Conservation (phyloP, 2,888 invertebrate species). For the Drosophila vallismaia region DNA sequence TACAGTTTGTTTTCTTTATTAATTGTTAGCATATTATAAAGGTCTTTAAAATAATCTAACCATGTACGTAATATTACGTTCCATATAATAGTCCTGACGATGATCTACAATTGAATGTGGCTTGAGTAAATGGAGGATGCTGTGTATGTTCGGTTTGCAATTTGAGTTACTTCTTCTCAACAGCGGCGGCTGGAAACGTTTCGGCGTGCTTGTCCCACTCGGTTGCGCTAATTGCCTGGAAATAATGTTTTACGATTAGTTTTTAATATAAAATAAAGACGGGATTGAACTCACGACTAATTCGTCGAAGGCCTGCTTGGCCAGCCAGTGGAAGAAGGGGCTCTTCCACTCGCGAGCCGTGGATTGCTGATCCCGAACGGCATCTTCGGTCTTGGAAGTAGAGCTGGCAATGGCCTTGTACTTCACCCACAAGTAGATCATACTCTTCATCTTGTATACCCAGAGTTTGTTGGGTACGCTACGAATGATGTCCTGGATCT, state of each 20-base stretch:
- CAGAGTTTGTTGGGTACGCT: conserved; percentile 59
- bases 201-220: conserved; percentile 66
- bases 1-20: not conserved
- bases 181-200: conserved; percentile 24
- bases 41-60: conserved; percentile 21
- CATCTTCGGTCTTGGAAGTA: conserved; percentile 19
- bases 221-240: conserved; percentile 63
- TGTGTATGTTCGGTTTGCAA: not conserved
- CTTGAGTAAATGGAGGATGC: conserved; percentile 4
- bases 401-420: conserved; percentile 37
- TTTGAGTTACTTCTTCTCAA: conserved; percentile 6
- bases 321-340: conserved; percentile 63
- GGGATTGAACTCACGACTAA: conserved; percentile 50
- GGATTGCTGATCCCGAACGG: conserved; percentile 45
- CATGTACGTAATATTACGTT: conserved; percentile 8
- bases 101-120: conserved; percentile 2
- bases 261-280: not conserved
- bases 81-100: conserved; percentile 26
- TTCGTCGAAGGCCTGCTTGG: conserved; percentile 60
- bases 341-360: conserved; percentile 60
- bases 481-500: conserved; percentile 63
- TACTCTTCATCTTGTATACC: conserved; percentile 62
- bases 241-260: not conserved
- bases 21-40: conserved; percentile 1
- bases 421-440: conserved; percentile 64